Percentiles rank a stretch among this genome's conserved stretches.
phyloP scores from a whole-genome alignment of 2,113 vertebrate species.

The Bufo gargarizans region DNA sequence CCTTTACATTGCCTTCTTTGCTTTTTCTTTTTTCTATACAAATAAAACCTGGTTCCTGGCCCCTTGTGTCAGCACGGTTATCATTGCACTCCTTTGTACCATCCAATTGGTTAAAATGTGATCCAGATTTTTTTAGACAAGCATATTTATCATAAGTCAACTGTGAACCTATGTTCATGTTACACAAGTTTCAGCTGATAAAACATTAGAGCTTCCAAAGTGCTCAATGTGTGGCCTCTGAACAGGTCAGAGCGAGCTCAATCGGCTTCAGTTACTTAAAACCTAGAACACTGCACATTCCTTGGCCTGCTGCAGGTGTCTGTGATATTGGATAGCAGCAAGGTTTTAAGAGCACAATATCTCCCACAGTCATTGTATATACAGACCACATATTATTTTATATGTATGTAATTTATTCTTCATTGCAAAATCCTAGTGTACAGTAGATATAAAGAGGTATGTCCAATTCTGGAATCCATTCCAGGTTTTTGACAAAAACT shows the following conservation, averaged over 20 bases:
- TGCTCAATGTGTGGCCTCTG: slow-evolving; percentile 49
- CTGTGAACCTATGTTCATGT: slow-evolving; percentile 14
- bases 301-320: slow-evolving; percentile 30
- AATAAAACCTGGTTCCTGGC: neutral
- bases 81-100: slow-evolving; percentile 5
- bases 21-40: neutral
- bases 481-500: neutral
- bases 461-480: neutral
- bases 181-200: slow-evolving; percentile 50
- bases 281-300: slow-evolving; percentile 31
- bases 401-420: neutral
- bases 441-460: neutral
- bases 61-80: neutral
- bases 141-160: slow-evolving; percentile 27
- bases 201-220: slow-evolving; percentile 48
- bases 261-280: slow-evolving; percentile 38
- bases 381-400: neutral
- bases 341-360: neutral
- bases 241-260: slow-evolving; percentile 30
- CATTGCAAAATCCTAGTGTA: too few relatives aligned
- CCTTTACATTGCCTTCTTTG: neutral
- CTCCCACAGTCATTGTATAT: neutral
- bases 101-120: slow-evolving; percentile 15
- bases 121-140: neutral
- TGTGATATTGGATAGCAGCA: neutral